Evolutionary conservation across 2,888 invertebrate species (phyloP), one percentile per base, ranked within the genome.

Genomic region (Caenorhabditis afra): DNA sequence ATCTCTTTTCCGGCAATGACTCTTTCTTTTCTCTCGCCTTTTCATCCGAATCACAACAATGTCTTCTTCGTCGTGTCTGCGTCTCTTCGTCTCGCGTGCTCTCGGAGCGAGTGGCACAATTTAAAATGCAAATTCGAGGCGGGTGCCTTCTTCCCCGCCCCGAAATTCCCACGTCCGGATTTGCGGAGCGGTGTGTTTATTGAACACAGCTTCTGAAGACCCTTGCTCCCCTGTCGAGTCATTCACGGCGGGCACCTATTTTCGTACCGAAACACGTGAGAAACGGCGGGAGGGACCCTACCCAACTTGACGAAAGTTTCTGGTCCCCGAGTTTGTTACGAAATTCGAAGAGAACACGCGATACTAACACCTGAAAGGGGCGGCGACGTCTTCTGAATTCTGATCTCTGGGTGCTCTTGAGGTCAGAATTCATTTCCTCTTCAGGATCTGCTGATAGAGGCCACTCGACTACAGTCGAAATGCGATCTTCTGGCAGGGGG

Each of bases 81-180:
- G 65, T 53, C 44, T 74, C 73, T 23, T 49, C 37, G 18, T 52
- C 59, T 59, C 39, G 41, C 49, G 8, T 45, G 35, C 35, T 70
- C 35, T 59, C 23, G 45, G 22, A 18, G 16, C 50, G 47, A 58
- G 59, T 58, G 68, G 52, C 57, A 61, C 71, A 71, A 71, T 71
- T 71, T 71, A 64, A 71, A 71, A 71, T 71, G 62, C 71, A 71
- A 71, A 71, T 71, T 71, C 71, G 64, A 44, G 52, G 45, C 61
- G 59, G 29, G 61, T 55, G 55, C 29, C 49, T 55, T 18, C 57
- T 41, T 64, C 47, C 64, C 57, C 66, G 22, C 66, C 44, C 53
- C n/a, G 55, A 71, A 29, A 71, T 71, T 71, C 71, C 45, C 71
- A 71, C 71, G 71, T 71, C 62, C 71, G 71, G 71, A 71, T 71